phyloP scores from a whole-genome alignment of 1,140 invertebrate species.

The Pachyrhynchus sulphureomaculatus region DNA sequence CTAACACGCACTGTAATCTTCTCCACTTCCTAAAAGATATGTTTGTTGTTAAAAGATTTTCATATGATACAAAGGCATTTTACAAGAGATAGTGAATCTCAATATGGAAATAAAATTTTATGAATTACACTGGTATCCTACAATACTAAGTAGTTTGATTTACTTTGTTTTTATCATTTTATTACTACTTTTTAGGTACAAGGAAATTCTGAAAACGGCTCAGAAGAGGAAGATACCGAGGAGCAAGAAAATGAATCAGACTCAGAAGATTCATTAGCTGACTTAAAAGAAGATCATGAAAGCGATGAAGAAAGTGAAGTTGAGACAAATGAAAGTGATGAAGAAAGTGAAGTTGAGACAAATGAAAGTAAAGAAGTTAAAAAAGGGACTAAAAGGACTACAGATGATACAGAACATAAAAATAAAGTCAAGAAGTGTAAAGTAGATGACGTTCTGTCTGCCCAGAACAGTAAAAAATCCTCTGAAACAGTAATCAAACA shows the following conservation, averaged over 20 bases:
- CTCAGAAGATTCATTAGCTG: slow-evolving; percentile 48
- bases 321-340: no score
- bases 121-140: no score
- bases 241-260: slow-evolving; percentile 46
- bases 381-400: slow-evolving; percentile 3
- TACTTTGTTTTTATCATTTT: no score
- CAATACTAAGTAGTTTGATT: no score
- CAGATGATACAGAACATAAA: slow-evolving; percentile 26
- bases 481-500: background rate
- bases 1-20: no score
- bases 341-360: background rate
- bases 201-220: slow-evolving; percentile 39
- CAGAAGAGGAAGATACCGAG: slow-evolving; percentile 45
- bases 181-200: background rate
- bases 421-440: slow-evolving; percentile 16
- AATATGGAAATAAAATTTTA: no score
- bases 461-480: no score
- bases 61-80: no score
- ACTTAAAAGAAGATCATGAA: slow-evolving; percentile 43
- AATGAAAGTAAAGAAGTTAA: slow-evolving; percentile 24
- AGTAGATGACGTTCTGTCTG: background rate
- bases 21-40: no score
- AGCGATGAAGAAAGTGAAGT: slow-evolving; percentile 50
- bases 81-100: no score
- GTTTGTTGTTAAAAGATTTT: no score